phyloP scores from a whole-genome alignment of 2,113 vertebrate species.

The Elanoides forficatus region DNA sequence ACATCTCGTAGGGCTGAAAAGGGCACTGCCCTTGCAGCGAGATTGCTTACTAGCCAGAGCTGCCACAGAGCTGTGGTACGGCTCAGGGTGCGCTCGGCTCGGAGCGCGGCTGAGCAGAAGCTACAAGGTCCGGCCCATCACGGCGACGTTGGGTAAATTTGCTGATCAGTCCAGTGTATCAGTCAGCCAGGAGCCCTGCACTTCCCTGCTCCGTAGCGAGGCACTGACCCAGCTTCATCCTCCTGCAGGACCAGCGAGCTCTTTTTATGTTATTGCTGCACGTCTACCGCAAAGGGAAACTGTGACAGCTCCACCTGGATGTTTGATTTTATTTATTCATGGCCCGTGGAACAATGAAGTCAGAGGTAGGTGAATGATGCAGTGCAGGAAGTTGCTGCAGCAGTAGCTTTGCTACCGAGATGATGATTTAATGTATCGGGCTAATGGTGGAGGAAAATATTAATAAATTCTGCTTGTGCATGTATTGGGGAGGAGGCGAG shows the following conservation, averaged over 20 bases:
- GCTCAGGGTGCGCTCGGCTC: neutral
- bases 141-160: conserved; percentile 60
- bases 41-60: conserved; percentile 9
- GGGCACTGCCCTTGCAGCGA: conserved; percentile 75
- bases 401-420: conserved; percentile 31
- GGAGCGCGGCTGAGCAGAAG: conserved; percentile 42
- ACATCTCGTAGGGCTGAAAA: neutral
- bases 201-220: neutral
- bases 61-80: neutral
- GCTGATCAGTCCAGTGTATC: conserved; percentile 43
- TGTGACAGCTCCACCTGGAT: conserved; percentile 14
- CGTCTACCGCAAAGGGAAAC: conserved; percentile 20
- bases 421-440: conserved; percentile 33
- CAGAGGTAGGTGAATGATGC: conserved; percentile 77
- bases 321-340: neutral
- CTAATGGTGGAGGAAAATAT: neutral
- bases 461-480: conserved; percentile 7
- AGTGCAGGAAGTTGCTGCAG: conserved; percentile 72
- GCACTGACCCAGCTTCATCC: conserved; percentile 43
- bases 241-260: neutral
- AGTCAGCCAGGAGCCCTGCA: neutral
- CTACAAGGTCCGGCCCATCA: conserved; percentile 53
- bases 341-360: conserved; percentile 64
- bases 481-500: neutral
- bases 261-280: neutral